Base-by-base conservation (phyloP, 2,888 invertebrate species). In the Eupeodes latifasciatus region DNA sequence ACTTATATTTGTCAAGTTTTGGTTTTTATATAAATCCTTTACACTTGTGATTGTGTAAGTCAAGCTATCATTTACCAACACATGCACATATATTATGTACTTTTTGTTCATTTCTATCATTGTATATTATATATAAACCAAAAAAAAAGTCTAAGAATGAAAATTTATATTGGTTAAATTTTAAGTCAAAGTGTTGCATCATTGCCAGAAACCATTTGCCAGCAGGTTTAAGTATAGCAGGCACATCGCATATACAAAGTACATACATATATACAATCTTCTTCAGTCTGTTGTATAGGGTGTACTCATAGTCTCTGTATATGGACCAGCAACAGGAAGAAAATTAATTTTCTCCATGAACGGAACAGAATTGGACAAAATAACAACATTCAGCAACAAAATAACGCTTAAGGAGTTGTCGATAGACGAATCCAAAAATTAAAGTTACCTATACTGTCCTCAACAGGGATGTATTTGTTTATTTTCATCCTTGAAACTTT, bases 311-410 rank as follows among this genome's bases (percentile, higher is more conserved):
- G 10, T 14, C 4, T 9, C 14, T 40, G 16, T 19, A 10, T 6
- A 64, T 47, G 57, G 62, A 59, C 81, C 75, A 88, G 85, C 88
- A 88, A 88, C 88, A 88, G 88, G 88, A 88, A 78, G 88, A 88
- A 81, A 85, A 88, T 88, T 88, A 88, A 88, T 88, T 88, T 88
- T 88, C 88, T 75, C 88, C 78, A 88, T 88, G 88, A 81, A 88
- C 67, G 81, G 36, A 57, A 88, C 66, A 74, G 67, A 67, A 57
- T 72, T 76, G 84, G 51, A 81, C 76, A 80, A 72, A 72, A 75
- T 40, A 79, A 83, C 71, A 80, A 71, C 79, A 72, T 12, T n/a
- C 47, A 75, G 51, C 62, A 71, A 67, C 62, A 71, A 67, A 83
- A 80, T 62, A 79, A 53, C 64, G 76, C 66, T 81, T 75, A 84